Evolutionary conservation across 2,113 vertebrate species (phyloP).

Genomic region (Sisor rabdophorus): DNA sequence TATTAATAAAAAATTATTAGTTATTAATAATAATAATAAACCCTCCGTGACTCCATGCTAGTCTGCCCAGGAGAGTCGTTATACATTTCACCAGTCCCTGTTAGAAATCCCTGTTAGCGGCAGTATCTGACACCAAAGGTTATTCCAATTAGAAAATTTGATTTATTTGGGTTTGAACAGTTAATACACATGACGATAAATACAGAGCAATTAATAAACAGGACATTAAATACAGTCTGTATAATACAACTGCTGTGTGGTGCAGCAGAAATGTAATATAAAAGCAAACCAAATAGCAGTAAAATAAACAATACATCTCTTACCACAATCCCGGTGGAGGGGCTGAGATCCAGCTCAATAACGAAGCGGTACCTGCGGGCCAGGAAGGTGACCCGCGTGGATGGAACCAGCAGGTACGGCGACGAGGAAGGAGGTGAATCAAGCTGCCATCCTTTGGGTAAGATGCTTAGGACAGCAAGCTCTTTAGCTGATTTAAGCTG

Average conservation of each 20-base stretch:
- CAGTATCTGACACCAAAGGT: background rate
- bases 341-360: constrained; percentile 94
- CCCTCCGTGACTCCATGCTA: background rate
- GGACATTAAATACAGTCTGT: background rate
- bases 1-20: no score
- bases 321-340: constrained; percentile 96
- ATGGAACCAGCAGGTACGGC: constrained; percentile 83
- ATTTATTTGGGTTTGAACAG: background rate
- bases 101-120: background rate
- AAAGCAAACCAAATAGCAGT: background rate
- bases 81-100: background rate
- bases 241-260: no score
- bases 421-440: constrained; percentile 69
- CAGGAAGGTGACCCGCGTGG: constrained; percentile 88
- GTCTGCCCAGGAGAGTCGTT: background rate
- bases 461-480: constrained; percentile 83
- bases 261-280: no score
- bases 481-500: constrained; percentile 84
- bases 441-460: constrained; percentile 89
- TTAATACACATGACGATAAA: background rate
- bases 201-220: background rate
- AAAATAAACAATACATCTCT: constrained; percentile 50
- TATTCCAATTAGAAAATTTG: background rate
- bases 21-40: background rate
- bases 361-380: constrained; percentile 94